These are phyloP conservation scores for Peromyscus leucopus DNA, from an alignment of 2,113 vertebrate genomes.

Conservation along the genomic window DNA sequence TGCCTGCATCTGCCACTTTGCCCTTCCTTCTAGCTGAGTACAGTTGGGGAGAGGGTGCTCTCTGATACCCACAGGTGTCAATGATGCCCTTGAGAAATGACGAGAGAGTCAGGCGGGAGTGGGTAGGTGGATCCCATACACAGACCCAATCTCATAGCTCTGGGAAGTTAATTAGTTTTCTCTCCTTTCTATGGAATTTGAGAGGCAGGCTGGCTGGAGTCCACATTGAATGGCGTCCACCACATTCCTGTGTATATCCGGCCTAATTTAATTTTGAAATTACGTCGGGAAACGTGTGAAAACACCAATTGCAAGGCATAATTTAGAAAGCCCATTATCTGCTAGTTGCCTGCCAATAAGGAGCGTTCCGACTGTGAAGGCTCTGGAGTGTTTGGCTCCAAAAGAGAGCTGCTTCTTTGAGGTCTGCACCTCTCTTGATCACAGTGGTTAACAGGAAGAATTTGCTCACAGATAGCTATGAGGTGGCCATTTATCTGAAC, in stretches of 20 bases:
- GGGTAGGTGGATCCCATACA: neutral
- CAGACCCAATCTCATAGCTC: neutral
- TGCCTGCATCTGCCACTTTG: fast-evolving
- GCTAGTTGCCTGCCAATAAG: neutral
- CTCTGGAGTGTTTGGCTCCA: neutral
- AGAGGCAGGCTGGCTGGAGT: neutral
- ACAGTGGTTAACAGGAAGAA: neutral
- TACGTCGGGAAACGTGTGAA: conserved; percentile 64
- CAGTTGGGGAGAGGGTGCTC: fast-evolving
- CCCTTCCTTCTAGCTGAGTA: neutral
- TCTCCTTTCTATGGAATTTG: neutral
- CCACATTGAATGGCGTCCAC: conserved; percentile 40
- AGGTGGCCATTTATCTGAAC: neutral
- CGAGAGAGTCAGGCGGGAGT: neutral
- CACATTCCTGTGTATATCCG: conserved; percentile 32
- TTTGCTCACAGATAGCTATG: neutral
- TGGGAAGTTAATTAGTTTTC: conserved; percentile 61
- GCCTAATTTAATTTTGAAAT: conserved; percentile 77
- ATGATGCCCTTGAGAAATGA: neutral
- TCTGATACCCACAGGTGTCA: neutral
- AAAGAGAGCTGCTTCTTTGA: neutral
- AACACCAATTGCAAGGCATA: neutral
- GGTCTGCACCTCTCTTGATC: neutral
- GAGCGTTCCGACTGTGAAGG: neutral
- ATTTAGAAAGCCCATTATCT: conserved; percentile 67